Base-by-base conservation (phyloP, 2,797 vertebrate genomes). In the Mallotus villosus region DNA sequence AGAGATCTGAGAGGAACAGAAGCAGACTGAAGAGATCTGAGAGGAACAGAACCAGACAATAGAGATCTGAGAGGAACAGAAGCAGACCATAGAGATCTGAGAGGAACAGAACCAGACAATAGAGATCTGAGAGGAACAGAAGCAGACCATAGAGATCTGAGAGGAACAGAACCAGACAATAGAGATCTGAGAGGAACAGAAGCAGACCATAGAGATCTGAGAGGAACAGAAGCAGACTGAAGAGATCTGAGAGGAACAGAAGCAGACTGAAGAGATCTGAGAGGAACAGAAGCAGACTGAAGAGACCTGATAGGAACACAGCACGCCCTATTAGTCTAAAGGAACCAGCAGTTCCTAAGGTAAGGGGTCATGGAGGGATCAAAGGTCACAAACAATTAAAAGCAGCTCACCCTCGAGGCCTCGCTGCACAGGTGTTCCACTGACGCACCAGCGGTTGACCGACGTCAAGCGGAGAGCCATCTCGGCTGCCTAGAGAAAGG, bases 361-460 rank as follows among this genome's bases (percentile, higher is more conserved):
- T 12, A 11, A 46, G 41, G 12, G 11, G 41, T 46, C 41, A 46
- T 46, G 41, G 9, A 46, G 41, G 9, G 41, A 46, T 46, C 41
- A 46, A 46, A 46, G 2, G 12, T 46, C 41, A 46, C 41, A 46
- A 46, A 3, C 11, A 46, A 12, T 11, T 11, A 46, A 46, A 46
- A 46, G 2, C 11, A 67, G 29, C 75, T 92, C 86, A 99, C 98
- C 98, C 91, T 99, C 98, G 27, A 99, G 84, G 74, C 97, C 97
- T 89, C 98, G 94, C 82, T 99, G 98, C 27, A 99, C 98, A 12
- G 98, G 98, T 79, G 97, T 99, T 9, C 98, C 98, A 70, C 96
- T 99, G 83, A 99, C 96, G 80, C 98, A 99, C 98, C 97, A 99
- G 57, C 97, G 96, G 85, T 99, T 98, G 72, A 99, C 90, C 24